Conservation (phyloP, 1,140 invertebrate species). For the Drosophila arawakana region DNA sequence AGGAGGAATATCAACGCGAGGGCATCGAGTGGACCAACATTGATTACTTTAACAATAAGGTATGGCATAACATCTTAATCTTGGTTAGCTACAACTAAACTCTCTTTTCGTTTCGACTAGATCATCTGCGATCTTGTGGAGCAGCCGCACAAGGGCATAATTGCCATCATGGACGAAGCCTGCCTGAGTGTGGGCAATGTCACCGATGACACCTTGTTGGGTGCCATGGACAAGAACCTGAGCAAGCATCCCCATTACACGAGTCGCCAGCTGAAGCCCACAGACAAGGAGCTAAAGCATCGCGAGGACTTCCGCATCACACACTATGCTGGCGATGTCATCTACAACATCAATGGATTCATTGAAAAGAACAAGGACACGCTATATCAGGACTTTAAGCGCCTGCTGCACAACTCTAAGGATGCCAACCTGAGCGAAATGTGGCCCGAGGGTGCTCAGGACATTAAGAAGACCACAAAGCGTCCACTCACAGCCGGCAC, state of each 20-base stretch:
- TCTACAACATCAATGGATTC: conserved; percentile 95
- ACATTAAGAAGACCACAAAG: conserved; percentile 97
- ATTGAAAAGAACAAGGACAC: conserved; percentile 98
- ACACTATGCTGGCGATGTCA: conserved; percentile 98
- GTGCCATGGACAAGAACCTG: conserved; percentile 97
- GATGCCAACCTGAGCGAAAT: conserved; percentile 92
- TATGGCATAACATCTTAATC: conserved; percentile 1
- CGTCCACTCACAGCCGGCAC: conserved; percentile 96
- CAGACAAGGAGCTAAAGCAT: conserved; percentile 92
- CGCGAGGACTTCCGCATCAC: conserved; percentile 93
- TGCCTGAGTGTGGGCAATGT: conserved; percentile 97
- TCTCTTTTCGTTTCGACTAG: conserved; percentile 32
- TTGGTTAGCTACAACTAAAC: background rate
- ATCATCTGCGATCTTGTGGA: conserved; percentile 97
- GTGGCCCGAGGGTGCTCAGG: conserved; percentile 97
- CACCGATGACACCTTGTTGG: conserved; percentile 95
- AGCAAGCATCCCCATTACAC: conserved; percentile 94
- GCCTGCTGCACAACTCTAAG: conserved; percentile 93
- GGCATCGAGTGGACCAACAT: conserved; percentile 96
- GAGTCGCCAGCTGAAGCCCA: conserved; percentile 92
- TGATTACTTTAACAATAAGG: conserved; percentile 96
- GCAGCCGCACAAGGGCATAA: conserved; percentile 94
- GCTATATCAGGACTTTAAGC: conserved; percentile 97
- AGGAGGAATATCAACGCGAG: conserved; percentile 96
- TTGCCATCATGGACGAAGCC: conserved; percentile 97